Percentiles rank a stretch among this genome's conserved stretches.
Conservation (phyloP, 1,140 invertebrate species). For the Nasonia giraulti region DNA sequence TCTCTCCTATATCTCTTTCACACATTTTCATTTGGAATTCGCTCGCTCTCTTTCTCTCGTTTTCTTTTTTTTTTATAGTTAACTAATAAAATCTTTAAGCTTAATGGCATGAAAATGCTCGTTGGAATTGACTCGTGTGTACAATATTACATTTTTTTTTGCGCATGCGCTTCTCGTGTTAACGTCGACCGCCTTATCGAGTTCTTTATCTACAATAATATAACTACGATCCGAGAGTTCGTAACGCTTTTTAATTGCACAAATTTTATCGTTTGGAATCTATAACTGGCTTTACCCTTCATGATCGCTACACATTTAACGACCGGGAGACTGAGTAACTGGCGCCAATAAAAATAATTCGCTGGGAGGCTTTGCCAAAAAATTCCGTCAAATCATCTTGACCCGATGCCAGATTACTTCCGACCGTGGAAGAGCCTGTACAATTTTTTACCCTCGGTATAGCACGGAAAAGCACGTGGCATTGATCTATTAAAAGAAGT, state of each 20-base stretch:
- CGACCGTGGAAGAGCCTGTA: conserved; percentile 33
- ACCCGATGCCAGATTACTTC: conserved; percentile 48
- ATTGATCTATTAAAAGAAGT: conserved; percentile 46
- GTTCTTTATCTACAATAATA: background rate
- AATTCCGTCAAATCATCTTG: conserved; percentile 50
- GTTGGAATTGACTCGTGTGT: conserved; percentile 74
- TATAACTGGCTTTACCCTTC: conserved; percentile 29
- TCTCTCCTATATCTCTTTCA: conserved; percentile 50
- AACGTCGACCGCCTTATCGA: conserved; percentile 48
- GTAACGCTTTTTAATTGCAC: background rate
- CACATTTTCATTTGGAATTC: conserved; percentile 28
- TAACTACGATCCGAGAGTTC: background rate
- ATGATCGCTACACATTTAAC: conserved; percentile 25
- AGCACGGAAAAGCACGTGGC: conserved; percentile 25
- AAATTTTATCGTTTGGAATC: conserved; percentile 23
- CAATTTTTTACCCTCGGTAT: conserved; percentile 27
- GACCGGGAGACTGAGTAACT: conserved; percentile 38
- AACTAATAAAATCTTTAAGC: conserved; percentile 71
- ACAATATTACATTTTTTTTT: conserved; percentile 64
- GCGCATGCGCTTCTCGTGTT: conserved; percentile 56
- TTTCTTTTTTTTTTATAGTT: conserved; percentile 51
- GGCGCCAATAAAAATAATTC: conserved; percentile 52
- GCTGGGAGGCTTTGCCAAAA: conserved; percentile 48
- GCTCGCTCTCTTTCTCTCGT: conserved; percentile 35
- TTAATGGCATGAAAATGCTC: conserved; percentile 74